Evolutionary conservation across 2,113 vertebrate genomes (phyloP), one percentile per base, ranked within the genome.

Genomic region (Gasterosteus nipponicus): DNA sequence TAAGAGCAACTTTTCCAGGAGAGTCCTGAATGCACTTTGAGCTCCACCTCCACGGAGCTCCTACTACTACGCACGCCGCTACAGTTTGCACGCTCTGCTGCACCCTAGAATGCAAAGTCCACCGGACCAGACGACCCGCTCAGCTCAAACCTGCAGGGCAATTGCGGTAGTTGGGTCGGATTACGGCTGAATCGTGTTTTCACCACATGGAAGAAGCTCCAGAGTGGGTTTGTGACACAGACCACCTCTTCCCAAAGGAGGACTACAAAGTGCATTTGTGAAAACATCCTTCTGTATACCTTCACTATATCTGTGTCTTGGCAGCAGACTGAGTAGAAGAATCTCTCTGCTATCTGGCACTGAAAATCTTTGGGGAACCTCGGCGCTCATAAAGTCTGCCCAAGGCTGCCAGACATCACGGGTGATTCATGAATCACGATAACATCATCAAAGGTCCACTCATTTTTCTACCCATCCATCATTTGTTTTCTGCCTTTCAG

Each of bases 381-480:
- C 47, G 31, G 63, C 35, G 41, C 62, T 53, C 42, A 19, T 5
- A 0, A 29, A 19, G 46, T 79, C 75, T 64, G 26, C 31, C 49
- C 29, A 26, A 29, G 70, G 60, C 41, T 58, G 74, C 54, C 64
- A 78, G 47, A 41, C 22, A 11, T 66, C 22, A 29, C 5, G 41
- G 6, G 22, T 81, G 78, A 85, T 0, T 77, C 46, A 77, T 31
- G 22, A 35, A 3, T 65, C 16, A 29, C 4, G 8, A 66, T 6
- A 58, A 54, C 61, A 68, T 76, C 57, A 64, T 26, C 5, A 38
- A 58, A 41, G 38, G 8, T 53, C 47, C 39, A 46, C 60, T 46
- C 35, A 26, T 42, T 41, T 39, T 22, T 26, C 39, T 44, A 22
- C 53, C 42, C 42, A 60, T 59, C 7, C 42, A 69, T 73, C 49